These are phyloP conservation scores for Pseudolycoriella hygida DNA, from an alignment of 2,888 invertebrate species.

Conservation along the genomic window DNA sequence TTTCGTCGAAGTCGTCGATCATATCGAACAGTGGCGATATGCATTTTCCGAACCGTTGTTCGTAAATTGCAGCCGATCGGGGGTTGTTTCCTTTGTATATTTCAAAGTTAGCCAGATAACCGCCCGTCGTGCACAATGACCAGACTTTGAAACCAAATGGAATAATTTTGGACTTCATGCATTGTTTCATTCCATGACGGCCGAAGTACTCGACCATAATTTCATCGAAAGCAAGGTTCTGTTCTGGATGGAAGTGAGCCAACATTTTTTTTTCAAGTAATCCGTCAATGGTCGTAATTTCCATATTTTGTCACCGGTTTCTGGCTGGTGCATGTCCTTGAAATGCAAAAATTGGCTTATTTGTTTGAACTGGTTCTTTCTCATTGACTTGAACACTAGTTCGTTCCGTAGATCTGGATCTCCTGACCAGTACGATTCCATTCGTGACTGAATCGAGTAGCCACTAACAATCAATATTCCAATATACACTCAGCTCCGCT, in stretches of 20 bases:
- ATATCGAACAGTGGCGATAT: constrained; percentile 10
- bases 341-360: constrained; percentile 9
- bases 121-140: too few relatives aligned
- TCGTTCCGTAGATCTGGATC: not conserved
- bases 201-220: too few relatives aligned
- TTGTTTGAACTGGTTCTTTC: constrained; percentile 7
- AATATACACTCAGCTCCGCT: not conserved
- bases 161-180: too few relatives aligned
- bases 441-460: not conserved
- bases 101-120: too few relatives aligned
- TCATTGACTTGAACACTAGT: constrained; percentile 7
- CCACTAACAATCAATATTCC: not conserved
- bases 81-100: constrained; percentile 16
- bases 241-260: constrained; percentile 10
- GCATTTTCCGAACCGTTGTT: constrained; percentile 14
- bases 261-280: constrained; percentile 10
- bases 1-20: constrained; percentile 11
- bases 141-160: too few relatives aligned
- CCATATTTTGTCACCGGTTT: constrained; percentile 14
- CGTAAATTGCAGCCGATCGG: constrained; percentile 12
- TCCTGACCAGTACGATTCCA: not conserved
- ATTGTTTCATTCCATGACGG: too few relatives aligned
- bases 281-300: constrained; percentile 14
- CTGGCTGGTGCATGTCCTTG: not conserved
- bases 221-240: constrained; percentile 17